phyloP scores from a whole-genome alignment of 2,797 vertebrate genomes.

The Typhlichthys subterraneus region DNA sequence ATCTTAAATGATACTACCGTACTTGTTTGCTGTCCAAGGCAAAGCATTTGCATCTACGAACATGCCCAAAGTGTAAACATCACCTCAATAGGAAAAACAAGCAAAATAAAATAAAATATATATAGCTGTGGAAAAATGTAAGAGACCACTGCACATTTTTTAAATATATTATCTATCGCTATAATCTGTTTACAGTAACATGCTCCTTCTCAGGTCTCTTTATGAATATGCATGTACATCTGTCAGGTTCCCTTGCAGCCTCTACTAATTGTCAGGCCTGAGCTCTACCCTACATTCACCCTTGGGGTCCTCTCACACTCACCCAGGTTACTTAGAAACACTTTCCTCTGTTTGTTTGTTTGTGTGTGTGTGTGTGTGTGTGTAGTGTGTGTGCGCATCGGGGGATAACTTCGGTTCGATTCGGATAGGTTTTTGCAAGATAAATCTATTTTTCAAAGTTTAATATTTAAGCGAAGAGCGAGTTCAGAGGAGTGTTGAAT shows the following conservation, averaged over 20 bases:
- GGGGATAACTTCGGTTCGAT: slow-evolving; percentile 54
- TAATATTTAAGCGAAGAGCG: slow-evolving; percentile 65
- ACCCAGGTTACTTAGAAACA: not conserved
- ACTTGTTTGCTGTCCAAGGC: too few species aligned
- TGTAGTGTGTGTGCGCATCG: slow-evolving; percentile 48
- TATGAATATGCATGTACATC: slow-evolving; percentile 33
- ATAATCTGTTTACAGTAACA: not conserved
- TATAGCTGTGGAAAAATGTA: not conserved
- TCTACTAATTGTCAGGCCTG: slow-evolving; percentile 30
- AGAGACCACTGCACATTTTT: too few species aligned
- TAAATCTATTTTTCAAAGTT: slow-evolving; percentile 70
- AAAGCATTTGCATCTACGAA: too few species aligned
- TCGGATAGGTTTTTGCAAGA: slow-evolving; percentile 62
- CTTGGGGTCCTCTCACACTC: slow-evolving; percentile 17
- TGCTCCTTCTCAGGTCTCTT: not conserved
- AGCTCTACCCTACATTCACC: slow-evolving; percentile 49
- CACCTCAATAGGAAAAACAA: not conserved
- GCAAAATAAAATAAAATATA: slow-evolving; percentile 11
- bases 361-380: slow-evolving; percentile 50
- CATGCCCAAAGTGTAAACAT: too few species aligned
- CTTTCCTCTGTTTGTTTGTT: slow-evolving; percentile 3
- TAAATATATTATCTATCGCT: not conserved
- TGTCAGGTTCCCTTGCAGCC: slow-evolving; percentile 15
- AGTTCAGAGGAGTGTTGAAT: slow-evolving; percentile 50
- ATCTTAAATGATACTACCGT: too few species aligned